phyloP scores from a whole-genome alignment of 2,888 invertebrate genomes.

The Acrobasis repandana region DNA sequence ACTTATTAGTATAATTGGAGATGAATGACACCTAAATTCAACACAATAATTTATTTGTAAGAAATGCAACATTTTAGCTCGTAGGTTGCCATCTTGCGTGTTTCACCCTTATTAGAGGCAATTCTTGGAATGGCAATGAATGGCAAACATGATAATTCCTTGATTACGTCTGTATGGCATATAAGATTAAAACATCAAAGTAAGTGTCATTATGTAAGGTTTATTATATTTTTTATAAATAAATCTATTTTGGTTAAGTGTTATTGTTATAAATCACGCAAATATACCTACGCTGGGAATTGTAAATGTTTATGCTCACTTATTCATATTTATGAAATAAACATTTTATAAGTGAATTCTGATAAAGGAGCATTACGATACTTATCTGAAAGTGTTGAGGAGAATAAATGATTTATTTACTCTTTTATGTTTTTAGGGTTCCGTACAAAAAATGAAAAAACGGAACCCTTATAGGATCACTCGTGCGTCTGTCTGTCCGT shows the following conservation, averaged over 20 bases:
- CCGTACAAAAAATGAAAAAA: too few relatives aligned
- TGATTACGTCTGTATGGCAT: slow-evolving; percentile 28
- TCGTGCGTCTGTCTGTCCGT: too few relatives aligned
- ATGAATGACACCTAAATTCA: background rate
- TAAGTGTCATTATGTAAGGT: background rate
- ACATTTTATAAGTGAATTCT: too few relatives aligned
- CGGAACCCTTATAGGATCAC: too few relatives aligned
- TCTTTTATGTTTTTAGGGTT: too few relatives aligned
- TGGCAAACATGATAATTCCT: slow-evolving; percentile 37
- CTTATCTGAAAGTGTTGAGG: too few relatives aligned
- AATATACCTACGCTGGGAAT: background rate
- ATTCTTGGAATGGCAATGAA: slow-evolving; percentile 32
- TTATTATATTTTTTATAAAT: background rate
- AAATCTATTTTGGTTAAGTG: background rate
- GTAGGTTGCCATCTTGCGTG: slow-evolving; percentile 43
- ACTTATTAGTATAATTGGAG: background rate
- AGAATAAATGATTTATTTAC: too few relatives aligned
- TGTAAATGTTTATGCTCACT: too few relatives aligned
- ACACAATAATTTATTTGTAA: background rate
- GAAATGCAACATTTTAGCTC: slow-evolving; percentile 31
- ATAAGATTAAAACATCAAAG: slow-evolving; percentile 13
- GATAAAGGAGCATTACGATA: too few relatives aligned
- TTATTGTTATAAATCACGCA: background rate
- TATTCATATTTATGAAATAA: too few relatives aligned
- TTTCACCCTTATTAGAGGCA: slow-evolving; percentile 37